These are phyloP conservation scores for Sarcophaga peregrina DNA, from an alignment of 1,140 invertebrate genomes.

Conservation along the genomic window DNA sequence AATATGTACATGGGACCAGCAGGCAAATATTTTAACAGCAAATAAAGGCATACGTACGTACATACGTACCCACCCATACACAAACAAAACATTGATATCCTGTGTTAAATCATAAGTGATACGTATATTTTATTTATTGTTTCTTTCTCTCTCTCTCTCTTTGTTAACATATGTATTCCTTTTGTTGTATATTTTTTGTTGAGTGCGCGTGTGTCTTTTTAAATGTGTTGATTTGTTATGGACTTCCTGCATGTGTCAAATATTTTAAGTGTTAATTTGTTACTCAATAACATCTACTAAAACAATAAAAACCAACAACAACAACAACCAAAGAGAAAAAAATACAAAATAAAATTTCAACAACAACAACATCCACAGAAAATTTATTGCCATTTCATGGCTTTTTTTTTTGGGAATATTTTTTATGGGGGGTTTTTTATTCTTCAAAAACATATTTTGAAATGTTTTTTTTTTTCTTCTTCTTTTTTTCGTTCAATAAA, in stretches of 20 bases:
- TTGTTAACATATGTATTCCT: neutral
- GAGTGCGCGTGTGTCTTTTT: too few species aligned
- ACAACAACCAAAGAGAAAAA: neutral
- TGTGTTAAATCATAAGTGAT: too few species aligned
- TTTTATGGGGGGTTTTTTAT: too few species aligned
- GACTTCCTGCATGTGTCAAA: neutral
- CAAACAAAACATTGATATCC: too few species aligned
- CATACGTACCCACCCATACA: too few species aligned
- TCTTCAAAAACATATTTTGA: neutral
- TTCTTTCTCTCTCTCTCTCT: too few species aligned
- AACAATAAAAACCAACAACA: neutral
- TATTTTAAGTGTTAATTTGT: conserved; percentile 23
- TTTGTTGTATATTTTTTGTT: neutral
- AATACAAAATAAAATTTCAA: too few species aligned
- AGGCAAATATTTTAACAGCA: too few species aligned
- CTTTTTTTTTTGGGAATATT: neutral
- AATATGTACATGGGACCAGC: neutral
- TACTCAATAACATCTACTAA: neutral
- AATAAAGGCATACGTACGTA: too few species aligned
- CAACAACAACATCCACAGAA: neutral
- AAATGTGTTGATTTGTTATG: neutral
- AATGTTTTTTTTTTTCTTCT: neutral
- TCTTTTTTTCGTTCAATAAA: neutral
- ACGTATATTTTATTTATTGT: too few species aligned
- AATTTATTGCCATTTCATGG: conserved; percentile 15